Conservation (phyloP, 1,140 invertebrate genomes). For the Drosophila dunni region DNA sequence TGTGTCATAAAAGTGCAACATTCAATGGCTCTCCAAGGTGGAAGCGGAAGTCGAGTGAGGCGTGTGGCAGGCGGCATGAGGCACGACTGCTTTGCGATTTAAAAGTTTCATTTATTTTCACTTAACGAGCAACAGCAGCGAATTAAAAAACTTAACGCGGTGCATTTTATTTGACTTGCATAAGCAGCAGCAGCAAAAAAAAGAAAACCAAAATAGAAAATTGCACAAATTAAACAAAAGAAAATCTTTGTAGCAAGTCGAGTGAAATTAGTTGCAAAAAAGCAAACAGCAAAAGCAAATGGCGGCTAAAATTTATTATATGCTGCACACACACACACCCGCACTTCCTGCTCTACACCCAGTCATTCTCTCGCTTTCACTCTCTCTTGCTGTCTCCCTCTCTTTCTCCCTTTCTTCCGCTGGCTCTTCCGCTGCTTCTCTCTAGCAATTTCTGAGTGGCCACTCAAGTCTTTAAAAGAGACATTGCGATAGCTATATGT, state of each 20-base stretch:
- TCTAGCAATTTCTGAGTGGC: conserved; percentile 31
- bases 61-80: background rate
- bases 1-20: conserved; percentile 76
- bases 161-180: conserved; percentile 72
- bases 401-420: background rate
- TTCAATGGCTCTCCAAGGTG: conserved; percentile 33
- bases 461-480: conserved; percentile 69
- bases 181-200: conserved; percentile 45
- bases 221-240: conserved; percentile 72
- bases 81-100: conserved; percentile 9
- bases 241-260: conserved; percentile 51
- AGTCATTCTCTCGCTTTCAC: background rate
- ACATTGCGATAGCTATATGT: conserved; percentile 58
- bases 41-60: conserved; percentile 24
- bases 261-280: conserved; percentile 53
- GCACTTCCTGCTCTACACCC: conserved; percentile 11
- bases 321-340: conserved; percentile 59
- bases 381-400: background rate
- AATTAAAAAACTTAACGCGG: conserved; percentile 77
- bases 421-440: conserved; percentile 1
- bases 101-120: conserved; percentile 47
- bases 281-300: conserved; percentile 76
- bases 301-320: conserved; percentile 78
- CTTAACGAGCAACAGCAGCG: conserved; percentile 51
- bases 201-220: conserved; percentile 37